phyloP scores from a whole-genome alignment of 2,113 vertebrate genomes.

The Dinomys branickii region DNA sequence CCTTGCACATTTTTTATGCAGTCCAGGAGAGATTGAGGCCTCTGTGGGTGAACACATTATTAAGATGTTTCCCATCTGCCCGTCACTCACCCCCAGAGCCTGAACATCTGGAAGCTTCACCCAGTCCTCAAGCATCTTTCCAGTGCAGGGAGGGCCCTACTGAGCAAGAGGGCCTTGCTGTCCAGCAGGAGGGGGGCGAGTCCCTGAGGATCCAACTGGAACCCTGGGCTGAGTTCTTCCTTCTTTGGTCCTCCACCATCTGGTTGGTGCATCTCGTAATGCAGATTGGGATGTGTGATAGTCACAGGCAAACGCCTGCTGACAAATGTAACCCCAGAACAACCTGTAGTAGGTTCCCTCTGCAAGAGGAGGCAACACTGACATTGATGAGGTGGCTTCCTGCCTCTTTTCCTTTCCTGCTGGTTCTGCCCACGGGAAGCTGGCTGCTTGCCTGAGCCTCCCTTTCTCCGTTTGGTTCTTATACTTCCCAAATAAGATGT shows the following conservation, averaged over 20 bases:
- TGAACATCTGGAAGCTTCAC: background rate
- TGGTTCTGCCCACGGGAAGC: background rate
- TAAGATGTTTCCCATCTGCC: background rate
- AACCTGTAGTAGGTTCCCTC: rapidly evolving
- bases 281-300: background rate
- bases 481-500: background rate
- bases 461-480: background rate
- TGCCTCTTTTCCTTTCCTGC: background rate
- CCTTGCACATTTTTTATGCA: rapidly evolving
- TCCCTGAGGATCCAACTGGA: background rate
- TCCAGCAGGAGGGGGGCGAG: background rate
- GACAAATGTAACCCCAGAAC: background rate
- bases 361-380: rapidly evolving
- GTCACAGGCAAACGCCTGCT: background rate
- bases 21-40: background rate
- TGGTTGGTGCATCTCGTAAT: background rate
- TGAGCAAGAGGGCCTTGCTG: background rate
- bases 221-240: background rate
- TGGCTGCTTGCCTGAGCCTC: background rate
- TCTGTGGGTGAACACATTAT: background rate
- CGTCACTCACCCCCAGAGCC: rapidly evolving
- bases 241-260: background rate
- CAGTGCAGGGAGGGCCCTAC: background rate
- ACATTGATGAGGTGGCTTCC: rapidly evolving
- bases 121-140: background rate